Evolutionary conservation across 2,113 vertebrate species (phyloP).

Genomic region (Oryzias javanicus): DNA sequence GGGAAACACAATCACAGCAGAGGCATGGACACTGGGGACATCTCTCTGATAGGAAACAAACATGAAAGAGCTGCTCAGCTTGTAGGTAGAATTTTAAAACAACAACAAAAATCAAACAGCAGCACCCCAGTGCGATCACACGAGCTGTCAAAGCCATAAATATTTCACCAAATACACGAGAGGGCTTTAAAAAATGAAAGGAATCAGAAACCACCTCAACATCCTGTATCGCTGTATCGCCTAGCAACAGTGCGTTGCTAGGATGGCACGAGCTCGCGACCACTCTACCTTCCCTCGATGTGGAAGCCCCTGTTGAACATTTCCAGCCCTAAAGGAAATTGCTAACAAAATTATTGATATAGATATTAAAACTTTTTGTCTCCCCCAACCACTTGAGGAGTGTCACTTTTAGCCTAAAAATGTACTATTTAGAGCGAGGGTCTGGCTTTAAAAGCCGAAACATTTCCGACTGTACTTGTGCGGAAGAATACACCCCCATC

Average conservation of each 20-base stretch:
- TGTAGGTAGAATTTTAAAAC: not conserved
- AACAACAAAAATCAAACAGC: not conserved
- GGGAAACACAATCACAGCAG: not conserved
- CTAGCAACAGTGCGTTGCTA: slow-evolving; percentile 73
- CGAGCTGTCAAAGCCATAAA: not conserved
- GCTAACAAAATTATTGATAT: too few species aligned
- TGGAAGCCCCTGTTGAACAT: too few species aligned
- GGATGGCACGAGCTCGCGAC: slow-evolving; percentile 27
- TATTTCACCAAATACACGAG: not conserved
- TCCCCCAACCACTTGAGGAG: too few species aligned
- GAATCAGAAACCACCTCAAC: slow-evolving; percentile 10
- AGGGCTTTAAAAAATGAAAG: not conserved
- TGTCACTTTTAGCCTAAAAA: too few species aligned
- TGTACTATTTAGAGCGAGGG: too few species aligned
- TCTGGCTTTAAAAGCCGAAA: too few species aligned
- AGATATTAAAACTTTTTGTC: too few species aligned
- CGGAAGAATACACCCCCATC: too few species aligned
- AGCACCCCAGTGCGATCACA: not conserved
- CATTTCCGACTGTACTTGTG: too few species aligned
- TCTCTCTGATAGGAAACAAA: slow-evolving; percentile 32
- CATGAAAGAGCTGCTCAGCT: slow-evolving; percentile 18
- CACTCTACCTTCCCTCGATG: not conserved
- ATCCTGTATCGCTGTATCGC: slow-evolving; percentile 58
- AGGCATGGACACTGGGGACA: slow-evolving; percentile 1
- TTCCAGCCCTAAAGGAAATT: too few species aligned